Conservation (phyloP, 2,797 vertebrate species). For the Propithecus perrieri region DNA sequence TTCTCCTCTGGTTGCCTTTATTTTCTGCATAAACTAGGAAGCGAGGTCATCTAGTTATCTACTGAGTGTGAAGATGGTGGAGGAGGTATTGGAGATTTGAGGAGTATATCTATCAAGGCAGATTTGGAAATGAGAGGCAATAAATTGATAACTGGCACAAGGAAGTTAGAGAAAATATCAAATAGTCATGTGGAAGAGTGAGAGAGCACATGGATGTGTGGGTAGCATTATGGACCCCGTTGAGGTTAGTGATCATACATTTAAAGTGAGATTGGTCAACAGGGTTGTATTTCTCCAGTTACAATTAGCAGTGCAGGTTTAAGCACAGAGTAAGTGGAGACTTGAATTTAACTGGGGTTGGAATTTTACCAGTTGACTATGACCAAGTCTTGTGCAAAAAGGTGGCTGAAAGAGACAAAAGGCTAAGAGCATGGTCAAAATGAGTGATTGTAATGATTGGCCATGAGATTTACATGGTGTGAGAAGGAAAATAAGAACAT, state of each 20-base stretch:
- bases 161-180: neutral
- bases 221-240: neutral
- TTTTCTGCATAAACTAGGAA: conserved; percentile 25
- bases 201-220: neutral
- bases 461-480: neutral
- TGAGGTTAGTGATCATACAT: neutral
- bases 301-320: neutral
- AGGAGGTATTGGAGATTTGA: neutral
- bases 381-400: neutral
- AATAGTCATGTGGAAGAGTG: neutral
- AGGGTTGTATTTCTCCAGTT: neutral
- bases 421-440: neutral
- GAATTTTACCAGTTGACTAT: neutral
- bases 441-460: neutral
- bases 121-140: neutral
- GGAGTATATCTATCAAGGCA: neutral
- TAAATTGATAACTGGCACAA: neutral
- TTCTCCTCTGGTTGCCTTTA: neutral
- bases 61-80: neutral
- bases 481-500: neutral
- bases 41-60: neutral
- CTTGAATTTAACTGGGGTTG: neutral
- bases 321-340: neutral
- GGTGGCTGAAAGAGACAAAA: neutral
- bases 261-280: neutral